Evolutionary conservation across 2,113 vertebrate genomes (phyloP).

Genomic region (Tapirus terrestris): DNA sequence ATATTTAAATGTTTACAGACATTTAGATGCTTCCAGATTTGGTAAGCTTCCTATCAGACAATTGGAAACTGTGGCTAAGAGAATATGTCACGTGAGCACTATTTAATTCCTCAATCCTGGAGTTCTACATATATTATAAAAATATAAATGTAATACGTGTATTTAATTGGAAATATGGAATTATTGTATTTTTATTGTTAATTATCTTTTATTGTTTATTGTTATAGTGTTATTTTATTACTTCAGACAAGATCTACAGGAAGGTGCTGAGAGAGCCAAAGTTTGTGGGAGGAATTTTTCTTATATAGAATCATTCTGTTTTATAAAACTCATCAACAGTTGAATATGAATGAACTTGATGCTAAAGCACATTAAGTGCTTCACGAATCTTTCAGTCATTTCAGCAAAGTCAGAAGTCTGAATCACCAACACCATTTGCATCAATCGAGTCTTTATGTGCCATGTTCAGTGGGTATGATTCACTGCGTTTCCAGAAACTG

Average conservation of each 20-base stretch:
- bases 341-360: neutral
- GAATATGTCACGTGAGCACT: neutral
- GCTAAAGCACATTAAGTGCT: neutral
- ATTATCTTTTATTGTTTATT: neutral
- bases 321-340: neutral
- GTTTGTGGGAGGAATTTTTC: neutral
- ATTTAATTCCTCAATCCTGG: neutral
- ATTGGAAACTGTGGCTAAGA: neutral
- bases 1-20: neutral
- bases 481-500: neutral
- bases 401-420: slow-evolving; percentile 22
- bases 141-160: neutral
- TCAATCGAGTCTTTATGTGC: neutral
- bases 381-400: neutral
- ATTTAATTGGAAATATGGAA: neutral
- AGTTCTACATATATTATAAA: neutral
- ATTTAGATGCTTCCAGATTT: neutral
- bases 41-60: neutral
- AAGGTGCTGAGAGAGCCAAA: neutral
- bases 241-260: neutral
- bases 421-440: neutral
- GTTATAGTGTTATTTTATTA: neutral
- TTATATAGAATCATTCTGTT: neutral
- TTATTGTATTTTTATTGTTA: neutral
- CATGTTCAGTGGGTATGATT: neutral